A percentile compares a stretch with the other conserved stretches of the same genome.
Conservation (phyloP, 1,140 invertebrate genomes). For the Drosophila hydei region DNA sequence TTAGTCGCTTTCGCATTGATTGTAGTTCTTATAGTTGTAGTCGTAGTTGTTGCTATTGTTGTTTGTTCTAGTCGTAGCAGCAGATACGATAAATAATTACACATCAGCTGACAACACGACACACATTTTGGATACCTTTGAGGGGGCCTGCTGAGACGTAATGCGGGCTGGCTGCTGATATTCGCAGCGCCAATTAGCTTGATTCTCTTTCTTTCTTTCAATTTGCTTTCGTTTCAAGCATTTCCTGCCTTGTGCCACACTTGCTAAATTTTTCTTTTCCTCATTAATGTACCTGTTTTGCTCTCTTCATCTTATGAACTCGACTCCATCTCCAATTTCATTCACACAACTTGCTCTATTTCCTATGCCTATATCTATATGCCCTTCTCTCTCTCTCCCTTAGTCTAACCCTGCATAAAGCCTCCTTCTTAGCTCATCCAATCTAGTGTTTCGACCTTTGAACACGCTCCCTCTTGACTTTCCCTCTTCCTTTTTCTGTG, state of each 20-base stretch:
- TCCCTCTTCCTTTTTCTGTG: neutral
- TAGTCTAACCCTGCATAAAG: too few relatives aligned
- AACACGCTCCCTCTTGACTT: too few relatives aligned
- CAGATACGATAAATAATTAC: conserved; percentile 36
- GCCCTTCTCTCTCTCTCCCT: neutral
- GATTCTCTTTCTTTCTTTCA: neutral
- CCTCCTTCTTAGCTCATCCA: too few relatives aligned
- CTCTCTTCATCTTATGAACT: neutral
- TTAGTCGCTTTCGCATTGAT: conserved; percentile 53
- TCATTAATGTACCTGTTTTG: neutral
- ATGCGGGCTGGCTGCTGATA: conserved; percentile 16
- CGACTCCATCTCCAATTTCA: too few relatives aligned
- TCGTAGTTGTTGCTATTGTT: neutral
- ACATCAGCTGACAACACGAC: conserved; percentile 76
- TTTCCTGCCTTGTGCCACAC: neutral
- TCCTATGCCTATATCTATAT: too few relatives aligned
- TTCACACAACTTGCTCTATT: too few relatives aligned
- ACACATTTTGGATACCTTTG: conserved; percentile 16
- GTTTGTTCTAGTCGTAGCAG: conserved; percentile 18
- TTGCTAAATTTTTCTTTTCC: neutral
- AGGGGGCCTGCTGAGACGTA: conserved; percentile 17
- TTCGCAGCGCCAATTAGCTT: conserved; percentile 20
- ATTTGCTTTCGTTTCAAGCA: neutral
- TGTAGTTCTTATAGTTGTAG: conserved; percentile 19
- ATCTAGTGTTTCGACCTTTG: too few relatives aligned